Percentiles rank a stretch among this genome's conserved stretches.
Evolutionary conservation across 2,888 invertebrate species (phyloP).

Genomic region (Pristionchus maxplancki): DNA sequence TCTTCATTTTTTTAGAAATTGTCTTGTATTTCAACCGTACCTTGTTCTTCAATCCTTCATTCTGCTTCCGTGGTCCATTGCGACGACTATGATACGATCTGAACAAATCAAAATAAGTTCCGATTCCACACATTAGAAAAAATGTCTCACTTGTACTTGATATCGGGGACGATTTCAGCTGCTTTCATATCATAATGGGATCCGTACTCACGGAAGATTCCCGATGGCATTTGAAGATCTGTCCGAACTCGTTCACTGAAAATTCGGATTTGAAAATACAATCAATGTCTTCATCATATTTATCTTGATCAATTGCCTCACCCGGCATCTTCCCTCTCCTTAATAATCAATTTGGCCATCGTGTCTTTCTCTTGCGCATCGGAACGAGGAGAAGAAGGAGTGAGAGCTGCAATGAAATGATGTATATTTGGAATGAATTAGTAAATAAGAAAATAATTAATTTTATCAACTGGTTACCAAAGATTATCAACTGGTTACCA

Average conservation of each 20-base stretch:
- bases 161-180: neutral
- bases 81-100: conserved; percentile 41
- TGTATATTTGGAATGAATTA: too few relatives aligned
- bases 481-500: too few relatives aligned
- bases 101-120: neutral
- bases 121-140: neutral
- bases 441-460: too few relatives aligned
- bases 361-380: too few relatives aligned
- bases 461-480: too few relatives aligned
- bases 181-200: neutral
- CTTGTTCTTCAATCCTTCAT: too few relatives aligned
- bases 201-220: neutral
- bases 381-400: neutral
- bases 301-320: too few relatives aligned
- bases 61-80: neutral
- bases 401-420: neutral
- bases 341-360: too few relatives aligned
- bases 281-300: too few relatives aligned
- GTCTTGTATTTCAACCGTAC: too few relatives aligned
- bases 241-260: neutral
- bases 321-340: too few relatives aligned
- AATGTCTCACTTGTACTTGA: neutral
- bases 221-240: neutral
- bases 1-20: too few relatives aligned
- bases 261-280: neutral